These are phyloP conservation scores for Vanacampus margaritifer DNA, from an alignment of 2,113 vertebrate species.

Conservation along the genomic window DNA sequence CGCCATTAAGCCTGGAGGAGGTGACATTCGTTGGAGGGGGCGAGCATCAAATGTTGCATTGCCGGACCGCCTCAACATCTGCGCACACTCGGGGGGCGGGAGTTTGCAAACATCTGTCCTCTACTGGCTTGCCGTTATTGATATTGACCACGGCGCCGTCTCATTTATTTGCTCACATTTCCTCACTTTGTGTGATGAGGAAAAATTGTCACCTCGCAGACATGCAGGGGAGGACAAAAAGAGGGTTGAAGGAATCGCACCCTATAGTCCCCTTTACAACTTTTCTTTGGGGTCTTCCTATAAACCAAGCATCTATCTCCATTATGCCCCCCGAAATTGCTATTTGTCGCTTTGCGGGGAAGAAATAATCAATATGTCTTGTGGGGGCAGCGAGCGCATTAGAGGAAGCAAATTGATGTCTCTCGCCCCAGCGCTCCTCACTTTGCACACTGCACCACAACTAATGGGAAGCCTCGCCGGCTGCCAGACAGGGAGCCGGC, in stretches of 20 bases:
- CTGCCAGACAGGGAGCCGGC: slow-evolving; percentile 58
- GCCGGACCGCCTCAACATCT: slow-evolving; percentile 53
- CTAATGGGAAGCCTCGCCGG: slow-evolving; percentile 69
- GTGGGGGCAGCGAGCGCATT: slow-evolving; percentile 75
- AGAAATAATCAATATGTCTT: slow-evolving; percentile 78
- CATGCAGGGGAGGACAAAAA: not conserved
- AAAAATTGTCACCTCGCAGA: slow-evolving; percentile 20
- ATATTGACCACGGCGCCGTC: not conserved
- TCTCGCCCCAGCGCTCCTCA: slow-evolving; percentile 72
- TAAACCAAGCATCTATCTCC: slow-evolving; percentile 76
- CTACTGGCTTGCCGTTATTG: not conserved
- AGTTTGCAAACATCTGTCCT: not conserved
- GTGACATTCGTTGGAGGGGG: slow-evolving; percentile 34
- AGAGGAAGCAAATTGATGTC: slow-evolving; percentile 77
- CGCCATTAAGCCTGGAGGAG: slow-evolving; percentile 58
- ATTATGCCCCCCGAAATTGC: slow-evolving; percentile 74
- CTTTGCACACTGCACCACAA: slow-evolving; percentile 65
- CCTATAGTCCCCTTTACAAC: slow-evolving; percentile 48
- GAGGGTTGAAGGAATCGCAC: slow-evolving; percentile 14
- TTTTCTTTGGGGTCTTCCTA: slow-evolving; percentile 70
- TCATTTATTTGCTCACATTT: slow-evolving; percentile 4
- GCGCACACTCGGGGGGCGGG: slow-evolving; percentile 24
- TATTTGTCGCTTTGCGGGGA: slow-evolving; percentile 76
- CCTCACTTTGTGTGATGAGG: slow-evolving; percentile 4
- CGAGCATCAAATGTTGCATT: slow-evolving; percentile 51